These are phyloP conservation scores for Protobothrops flavoviridis DNA, from an alignment of 2,113 vertebrate genomes.

Conservation along the genomic window DNA sequence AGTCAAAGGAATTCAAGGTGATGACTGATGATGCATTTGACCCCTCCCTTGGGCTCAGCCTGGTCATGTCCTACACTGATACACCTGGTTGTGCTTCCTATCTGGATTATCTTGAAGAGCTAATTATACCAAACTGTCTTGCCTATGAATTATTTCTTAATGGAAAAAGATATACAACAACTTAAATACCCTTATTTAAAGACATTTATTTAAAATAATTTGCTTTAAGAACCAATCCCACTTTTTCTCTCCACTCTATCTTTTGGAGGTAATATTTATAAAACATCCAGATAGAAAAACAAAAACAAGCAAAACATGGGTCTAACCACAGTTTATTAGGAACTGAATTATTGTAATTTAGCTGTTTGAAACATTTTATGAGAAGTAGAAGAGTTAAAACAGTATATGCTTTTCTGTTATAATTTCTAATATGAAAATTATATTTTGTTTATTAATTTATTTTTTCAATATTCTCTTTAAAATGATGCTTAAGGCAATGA, in stretches of 20 bases:
- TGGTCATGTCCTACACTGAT: too few relatives aligned
- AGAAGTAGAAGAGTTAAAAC: not conserved
- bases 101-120: too few relatives aligned
- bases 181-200: not conserved
- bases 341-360: not conserved
- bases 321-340: slow-evolving; percentile 13
- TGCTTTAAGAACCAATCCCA: not conserved
- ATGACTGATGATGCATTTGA: too few relatives aligned
- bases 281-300: not conserved
- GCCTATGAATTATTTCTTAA: too few relatives aligned
- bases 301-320: not conserved
- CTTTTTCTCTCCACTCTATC: not conserved
- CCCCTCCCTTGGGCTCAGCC: too few relatives aligned
- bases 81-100: too few relatives aligned
- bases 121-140: too few relatives aligned
- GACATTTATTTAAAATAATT: not conserved
- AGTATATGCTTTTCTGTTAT: too few relatives aligned
- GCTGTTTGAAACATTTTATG: not conserved
- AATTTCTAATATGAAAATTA: not conserved
- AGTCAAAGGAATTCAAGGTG: too few relatives aligned
- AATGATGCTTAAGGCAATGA: not conserved
- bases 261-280: not conserved
- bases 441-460: not conserved
- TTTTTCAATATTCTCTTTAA: not conserved
- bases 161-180: too few relatives aligned